These are phyloP conservation scores for Misgurnus anguillicaudatus DNA, from an alignment of 2,113 vertebrate species.

Conservation along the genomic window DNA sequence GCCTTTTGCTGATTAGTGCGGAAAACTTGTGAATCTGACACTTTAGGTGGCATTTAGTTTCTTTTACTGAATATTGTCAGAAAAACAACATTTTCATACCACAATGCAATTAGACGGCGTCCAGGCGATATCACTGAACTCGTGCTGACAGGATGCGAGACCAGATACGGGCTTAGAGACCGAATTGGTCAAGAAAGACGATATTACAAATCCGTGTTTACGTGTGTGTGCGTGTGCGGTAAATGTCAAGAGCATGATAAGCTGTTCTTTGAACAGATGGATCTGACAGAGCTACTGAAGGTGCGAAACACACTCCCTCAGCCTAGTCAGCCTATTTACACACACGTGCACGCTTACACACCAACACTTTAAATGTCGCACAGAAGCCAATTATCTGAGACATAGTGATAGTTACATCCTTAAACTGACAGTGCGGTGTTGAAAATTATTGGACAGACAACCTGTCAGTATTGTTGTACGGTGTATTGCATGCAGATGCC, in stretches of 20 bases:
- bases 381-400: slow-evolving; percentile 41
- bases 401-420: slow-evolving; percentile 52
- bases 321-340: slow-evolving; percentile 37
- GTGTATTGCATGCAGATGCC: background rate
- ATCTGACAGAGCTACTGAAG: slow-evolving; percentile 48
- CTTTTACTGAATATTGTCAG: background rate
- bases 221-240: slow-evolving; percentile 40
- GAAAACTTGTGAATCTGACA: background rate
- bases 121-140: slow-evolving; percentile 2
- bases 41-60: slow-evolving; percentile 8
- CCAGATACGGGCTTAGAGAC: slow-evolving; percentile 15
- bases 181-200: slow-evolving; percentile 24
- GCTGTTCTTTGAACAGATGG: slow-evolving; percentile 54
- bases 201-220: background rate
- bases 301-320: slow-evolving; percentile 45
- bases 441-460: slow-evolving; percentile 54
- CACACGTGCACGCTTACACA: slow-evolving; percentile 27
- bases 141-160: slow-evolving; percentile 23
- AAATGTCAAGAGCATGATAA: slow-evolving; percentile 47
- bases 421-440: slow-evolving; percentile 53
- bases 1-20: background rate
- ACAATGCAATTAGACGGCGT: slow-evolving; percentile 10
- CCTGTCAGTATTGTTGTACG: slow-evolving; percentile 27
- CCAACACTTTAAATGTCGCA: slow-evolving; percentile 2
- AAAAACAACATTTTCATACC: slow-evolving; percentile 25